Evolutionary conservation across 2,888 invertebrate species (phyloP), one percentile per base, ranked within the genome.

Genomic region (Selenia dentaria): DNA sequence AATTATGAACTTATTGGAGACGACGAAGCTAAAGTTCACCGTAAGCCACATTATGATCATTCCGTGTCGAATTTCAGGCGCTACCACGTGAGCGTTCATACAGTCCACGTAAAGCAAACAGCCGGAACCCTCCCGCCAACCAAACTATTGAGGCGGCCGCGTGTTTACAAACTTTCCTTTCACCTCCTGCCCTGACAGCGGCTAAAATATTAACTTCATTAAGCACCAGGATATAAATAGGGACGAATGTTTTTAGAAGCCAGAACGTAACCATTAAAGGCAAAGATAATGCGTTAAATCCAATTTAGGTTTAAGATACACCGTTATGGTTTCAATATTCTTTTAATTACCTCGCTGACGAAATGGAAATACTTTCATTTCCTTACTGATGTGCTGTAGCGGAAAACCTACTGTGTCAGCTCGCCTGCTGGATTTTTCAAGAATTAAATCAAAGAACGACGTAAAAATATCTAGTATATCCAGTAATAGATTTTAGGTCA

Each of bases 401-500:
- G 37, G 36, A 37, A 37, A 37, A 41, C 28, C 37, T 27, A 40
- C 28, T 6, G 39, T 38, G 40, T 46, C 33, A 36, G 41, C 46
- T 48, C 27, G 44, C 40, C 27, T 28, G 20, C 38, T 31, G 10
- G 27, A 27, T 32, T 11, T n/a, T n/a, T n/a, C n/a, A n/a, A n/a
- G n/a, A n/a, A n/a, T n/a, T n/a, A n/a, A n/a, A n/a, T n/a, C n/a
- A n/a, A n/a, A 34, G 14, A 11, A 25, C 22, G 38, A 37, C 31
- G 22, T 52, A 51, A 51, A 57, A 61, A 59, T 57, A 56, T 44
- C 47, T 45, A 50, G 54, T 50, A 57, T 59, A 56, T 67, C 73
- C 69, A 77, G 75, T 71, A 82, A 82, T 79, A 79, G 70, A 69
- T 72, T 72, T 69, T 72, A 79, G 73, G 76, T 78, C 74, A 70